Evolutionary conservation across 2,797 vertebrate species (phyloP).

Genomic region (Esox masquinongy): DNA sequence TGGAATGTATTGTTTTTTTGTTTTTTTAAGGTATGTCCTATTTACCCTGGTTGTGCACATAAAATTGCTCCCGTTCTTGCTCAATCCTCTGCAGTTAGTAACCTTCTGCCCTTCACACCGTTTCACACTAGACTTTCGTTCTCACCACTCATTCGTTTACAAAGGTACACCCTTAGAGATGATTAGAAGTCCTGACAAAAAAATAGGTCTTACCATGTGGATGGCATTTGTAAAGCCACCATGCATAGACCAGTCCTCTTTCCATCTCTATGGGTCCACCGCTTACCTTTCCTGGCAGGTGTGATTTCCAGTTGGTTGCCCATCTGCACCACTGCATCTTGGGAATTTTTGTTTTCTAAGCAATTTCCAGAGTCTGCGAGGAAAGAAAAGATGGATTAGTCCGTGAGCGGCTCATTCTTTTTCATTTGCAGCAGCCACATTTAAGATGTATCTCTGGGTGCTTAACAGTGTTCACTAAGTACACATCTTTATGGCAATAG

Average conservation of each 20-base stretch:
- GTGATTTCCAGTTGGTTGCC: constrained; percentile 73
- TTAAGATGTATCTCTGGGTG: background rate
- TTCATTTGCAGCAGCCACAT: background rate
- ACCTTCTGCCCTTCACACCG: background rate
- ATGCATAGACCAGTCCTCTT: too few species aligned
- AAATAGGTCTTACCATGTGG: too few species aligned
- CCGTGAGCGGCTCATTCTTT: background rate
- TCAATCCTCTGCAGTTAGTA: too few species aligned
- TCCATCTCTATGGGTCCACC: constrained; percentile 44
- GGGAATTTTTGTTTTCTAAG: constrained; percentile 71
- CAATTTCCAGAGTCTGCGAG: background rate
- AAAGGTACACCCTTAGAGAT: too few species aligned
- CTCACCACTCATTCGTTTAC: too few species aligned
- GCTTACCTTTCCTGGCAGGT: constrained; percentile 76
- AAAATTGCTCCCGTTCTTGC: too few species aligned
- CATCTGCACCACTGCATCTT: constrained; percentile 77
- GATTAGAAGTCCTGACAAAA: background rate
- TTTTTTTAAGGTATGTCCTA: background rate
- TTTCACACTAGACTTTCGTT: background rate
- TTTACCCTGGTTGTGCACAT: too few species aligned
- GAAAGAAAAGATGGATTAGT: background rate
- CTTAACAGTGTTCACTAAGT: constrained; percentile 24
- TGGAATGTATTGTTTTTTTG: background rate
- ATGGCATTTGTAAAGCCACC: too few species aligned
- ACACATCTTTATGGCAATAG: constrained; percentile 46